Base-by-base conservation (phyloP, 2,888 invertebrate species). In the Aleiodes alternator region DNA sequence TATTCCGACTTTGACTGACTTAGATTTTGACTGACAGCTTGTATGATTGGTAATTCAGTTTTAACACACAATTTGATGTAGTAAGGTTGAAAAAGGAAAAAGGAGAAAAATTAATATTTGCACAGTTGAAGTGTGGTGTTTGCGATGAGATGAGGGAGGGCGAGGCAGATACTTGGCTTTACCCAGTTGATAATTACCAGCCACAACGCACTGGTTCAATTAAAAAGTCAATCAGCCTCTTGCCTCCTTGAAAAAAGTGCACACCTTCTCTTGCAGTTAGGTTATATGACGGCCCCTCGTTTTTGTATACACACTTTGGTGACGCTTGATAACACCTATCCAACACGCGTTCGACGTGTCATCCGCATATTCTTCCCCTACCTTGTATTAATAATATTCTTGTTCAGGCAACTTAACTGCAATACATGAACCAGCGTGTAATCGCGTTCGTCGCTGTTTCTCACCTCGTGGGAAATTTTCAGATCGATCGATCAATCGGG, bases 161-260 rank as follows among this genome's bases (percentile, higher is more conserved):
- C 64, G 64, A 64, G 48, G 64, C 64, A 48, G 29, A 48, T 12
- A 29, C 59, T 73, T 69, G 77, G 53, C 51, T 70, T 43, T 43
- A 43, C 14, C 69, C 77, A 78, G 80, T 77, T 80, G 83, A 82
- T 88, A 87, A 88, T 88, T 87, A 85, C 83, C 82, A 81, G 84
- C 82, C 83, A 80, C 71, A 68, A 12, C 23, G 64, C 76, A 84
- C 83, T 82, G 84, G 86, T 87, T 86, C 86, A 87, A 88, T 88
- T 88, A 88, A 88, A 88, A 88, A 88, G 87, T 88, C 87, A 88
- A 88, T 88, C 88, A 87, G 84, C 85, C 82, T 23, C 23, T 23
- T 31, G 53, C 34, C 51, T 59, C 64, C 64, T 64, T 48, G 64
- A 48, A 48, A 48, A 43, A 43, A 23, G 23, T 2, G 43, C 43